phyloP scores from a whole-genome alignment of 1,140 invertebrate species.

The Eurosta solidaginis region DNA sequence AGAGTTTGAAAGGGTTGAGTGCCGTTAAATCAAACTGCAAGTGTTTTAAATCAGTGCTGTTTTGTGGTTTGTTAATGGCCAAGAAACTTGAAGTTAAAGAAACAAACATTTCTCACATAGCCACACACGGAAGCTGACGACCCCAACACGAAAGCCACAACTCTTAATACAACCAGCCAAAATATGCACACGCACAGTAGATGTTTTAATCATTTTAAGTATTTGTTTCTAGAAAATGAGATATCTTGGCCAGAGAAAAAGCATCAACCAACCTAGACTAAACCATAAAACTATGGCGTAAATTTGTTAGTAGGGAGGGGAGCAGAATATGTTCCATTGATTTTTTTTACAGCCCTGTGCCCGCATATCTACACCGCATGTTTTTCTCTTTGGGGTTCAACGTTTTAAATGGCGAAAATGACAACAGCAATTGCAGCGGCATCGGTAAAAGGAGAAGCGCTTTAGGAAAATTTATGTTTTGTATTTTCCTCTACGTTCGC shows the following conservation, averaged over 20 bases:
- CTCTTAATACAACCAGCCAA: not conserved
- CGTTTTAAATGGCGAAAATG: not conserved
- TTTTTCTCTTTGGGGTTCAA: not conserved
- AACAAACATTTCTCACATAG: not conserved
- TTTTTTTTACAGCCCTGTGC: too few species aligned
- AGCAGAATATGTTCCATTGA: too few species aligned
- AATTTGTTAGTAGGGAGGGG: not conserved
- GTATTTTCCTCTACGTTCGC: not conserved
- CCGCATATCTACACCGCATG: not conserved
- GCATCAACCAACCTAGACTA: too few species aligned
- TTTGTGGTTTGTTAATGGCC: not conserved
- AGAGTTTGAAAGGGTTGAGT: not conserved
- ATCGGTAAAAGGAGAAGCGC: not conserved
- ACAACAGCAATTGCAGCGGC: not conserved
- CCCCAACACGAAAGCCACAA: not conserved
- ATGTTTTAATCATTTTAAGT: not conserved
- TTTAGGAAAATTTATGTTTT: constrained; percentile 20
- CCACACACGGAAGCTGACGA: not conserved
- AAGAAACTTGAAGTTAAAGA: not conserved
- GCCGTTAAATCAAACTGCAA: not conserved
- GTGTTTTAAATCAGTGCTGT: not conserved
- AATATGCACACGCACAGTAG: not conserved
- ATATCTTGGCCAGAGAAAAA: not conserved
- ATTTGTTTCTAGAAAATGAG: not conserved
- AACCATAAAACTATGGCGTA: not conserved